Conservation (phyloP, 2,113 vertebrate genomes). For the Porphyrio hochstetteri region DNA sequence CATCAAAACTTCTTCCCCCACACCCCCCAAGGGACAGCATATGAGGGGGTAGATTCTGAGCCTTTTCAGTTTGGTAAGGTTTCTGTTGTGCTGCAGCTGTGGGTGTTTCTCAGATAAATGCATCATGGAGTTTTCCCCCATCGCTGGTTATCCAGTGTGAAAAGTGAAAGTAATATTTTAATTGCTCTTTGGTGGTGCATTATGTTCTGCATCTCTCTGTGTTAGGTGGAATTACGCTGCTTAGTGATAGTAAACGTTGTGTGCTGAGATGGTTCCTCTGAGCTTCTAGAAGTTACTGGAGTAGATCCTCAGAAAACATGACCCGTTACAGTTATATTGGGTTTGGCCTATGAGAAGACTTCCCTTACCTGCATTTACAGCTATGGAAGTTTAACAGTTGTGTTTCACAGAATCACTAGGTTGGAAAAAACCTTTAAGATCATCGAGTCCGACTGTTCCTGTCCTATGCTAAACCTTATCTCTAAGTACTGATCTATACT, state of each 20-base stretch:
- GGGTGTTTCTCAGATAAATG: not conserved
- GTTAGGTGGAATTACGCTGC: not conserved
- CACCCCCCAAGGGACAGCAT: not conserved
- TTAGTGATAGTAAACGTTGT: not conserved
- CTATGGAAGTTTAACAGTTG: not conserved
- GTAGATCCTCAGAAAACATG: not conserved
- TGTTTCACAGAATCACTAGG: no score
- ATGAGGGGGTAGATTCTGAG: not conserved
- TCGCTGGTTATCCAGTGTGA: not conserved
- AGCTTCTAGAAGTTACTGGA: not conserved
- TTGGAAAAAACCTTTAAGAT: no score
- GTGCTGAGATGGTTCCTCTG: not conserved
- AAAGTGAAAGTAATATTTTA: not conserved
- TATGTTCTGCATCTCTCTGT: not conserved
- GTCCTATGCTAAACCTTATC: no score
- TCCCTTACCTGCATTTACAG: not conserved
- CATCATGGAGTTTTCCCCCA: not conserved
- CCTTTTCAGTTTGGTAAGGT: not conserved
- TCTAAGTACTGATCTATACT: no score
- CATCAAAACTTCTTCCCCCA: not conserved
- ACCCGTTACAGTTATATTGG: not conserved
- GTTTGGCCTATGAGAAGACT: not conserved
- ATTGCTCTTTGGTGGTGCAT: not conserved
- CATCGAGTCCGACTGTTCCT: no score
- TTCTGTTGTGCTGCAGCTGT: not conserved